Evolutionary conservation across 1,140 invertebrate genomes (phyloP), one percentile per base, ranked within the genome.

Genomic region (Agraylea sexmaculata): DNA sequence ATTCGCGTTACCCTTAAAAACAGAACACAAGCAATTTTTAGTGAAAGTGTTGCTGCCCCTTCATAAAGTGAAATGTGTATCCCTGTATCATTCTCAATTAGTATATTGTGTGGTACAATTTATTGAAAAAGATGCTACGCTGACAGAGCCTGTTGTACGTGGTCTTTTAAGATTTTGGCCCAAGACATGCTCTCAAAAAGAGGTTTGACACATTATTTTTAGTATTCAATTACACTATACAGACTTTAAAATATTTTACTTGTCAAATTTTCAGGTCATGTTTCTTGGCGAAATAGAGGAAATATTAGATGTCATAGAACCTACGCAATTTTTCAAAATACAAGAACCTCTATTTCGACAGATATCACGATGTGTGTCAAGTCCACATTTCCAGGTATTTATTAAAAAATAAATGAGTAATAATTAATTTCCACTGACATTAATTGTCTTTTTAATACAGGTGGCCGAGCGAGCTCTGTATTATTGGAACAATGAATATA

Each of bases 71-170:
- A 93, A 92, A 71, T 85, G 83, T 66, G 71, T 94, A 72, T 79
- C 82, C 68, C 62, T 94, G 71, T 83, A 89, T 77, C 76, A 99
- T 79, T 81, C 95, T 75, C 91, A 98, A 77, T 74, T 98, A 58
- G 90, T 93, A 54, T 99, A 99, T 71, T 99, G 95, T 75, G 92
- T 99, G 60, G 94, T 99, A 52, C 95, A 99, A 73, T 99, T 99
- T 75, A 71, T 99, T 45, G 94, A 99, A 71, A 99, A 99, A 66
- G 95, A 99, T 73, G 78, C 92, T 51, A 84, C 82, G 52, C 74
- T 99, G 53, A 98, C 93, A 48, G 91, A 97, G 70, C 87, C 87
- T 45, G 93, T 99, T 38, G 83, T 98, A 54, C 81, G 87, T 59
- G 88, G 91, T 51, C 75, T 99, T 54, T 76, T 99, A 51, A 98